These are phyloP conservation scores for Papilio machaon DNA, from an alignment of 1,140 invertebrate species.

Conservation along the genomic window DNA sequence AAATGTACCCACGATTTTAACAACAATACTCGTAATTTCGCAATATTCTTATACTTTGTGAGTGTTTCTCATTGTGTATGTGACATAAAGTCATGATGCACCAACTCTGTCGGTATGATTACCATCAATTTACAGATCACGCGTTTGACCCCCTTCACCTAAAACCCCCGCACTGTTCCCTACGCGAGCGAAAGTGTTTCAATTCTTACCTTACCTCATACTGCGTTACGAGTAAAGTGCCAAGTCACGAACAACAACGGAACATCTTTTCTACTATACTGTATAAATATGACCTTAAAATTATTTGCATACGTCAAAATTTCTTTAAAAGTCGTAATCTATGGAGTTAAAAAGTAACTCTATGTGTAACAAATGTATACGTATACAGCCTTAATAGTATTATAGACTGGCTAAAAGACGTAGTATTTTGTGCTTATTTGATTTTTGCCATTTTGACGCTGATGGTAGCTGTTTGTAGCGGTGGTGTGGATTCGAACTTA, in stretches of 20 bases:
- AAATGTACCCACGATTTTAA: background rate
- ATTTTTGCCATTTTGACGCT: too few relatives aligned
- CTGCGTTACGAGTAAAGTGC: constrained; percentile 12
- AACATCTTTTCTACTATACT: background rate
- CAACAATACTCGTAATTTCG: background rate
- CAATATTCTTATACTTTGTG: background rate
- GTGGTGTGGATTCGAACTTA: too few relatives aligned
- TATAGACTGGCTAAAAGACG: too few relatives aligned
- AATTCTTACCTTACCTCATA: constrained; percentile 16
- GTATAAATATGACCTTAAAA: background rate
- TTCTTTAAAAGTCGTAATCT: background rate
- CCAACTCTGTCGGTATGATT: constrained; percentile 23
- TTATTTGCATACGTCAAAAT: constrained; percentile 3
- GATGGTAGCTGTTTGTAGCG: too few relatives aligned
- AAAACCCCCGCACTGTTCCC: constrained; percentile 4
- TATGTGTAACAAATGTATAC: background rate
- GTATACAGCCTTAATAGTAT: too few relatives aligned
- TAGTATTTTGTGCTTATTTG: too few relatives aligned
- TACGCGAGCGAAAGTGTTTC: constrained; percentile 28
- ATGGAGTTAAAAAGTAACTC: background rate
- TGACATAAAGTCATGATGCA: constrained; percentile 1
- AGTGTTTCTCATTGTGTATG: constrained; percentile 2
- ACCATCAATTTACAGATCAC: constrained; percentile 30
- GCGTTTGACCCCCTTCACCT: constrained; percentile 28
- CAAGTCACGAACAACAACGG: constrained; percentile 1